phyloP scores from a whole-genome alignment of 2,797 vertebrate genomes.

The Bucorvus abyssinicus region DNA sequence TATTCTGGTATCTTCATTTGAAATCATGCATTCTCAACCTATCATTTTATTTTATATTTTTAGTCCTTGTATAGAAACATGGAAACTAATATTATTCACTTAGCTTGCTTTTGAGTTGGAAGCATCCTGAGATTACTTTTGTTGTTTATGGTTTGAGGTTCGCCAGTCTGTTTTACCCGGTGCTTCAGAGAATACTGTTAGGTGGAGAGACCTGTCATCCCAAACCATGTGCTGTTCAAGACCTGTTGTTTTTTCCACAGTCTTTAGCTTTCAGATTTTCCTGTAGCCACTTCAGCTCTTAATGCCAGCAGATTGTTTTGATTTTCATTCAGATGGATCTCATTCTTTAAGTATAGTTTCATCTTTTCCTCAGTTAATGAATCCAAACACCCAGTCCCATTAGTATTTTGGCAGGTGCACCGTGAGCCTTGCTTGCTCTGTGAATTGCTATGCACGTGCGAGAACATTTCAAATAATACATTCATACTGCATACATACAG shows the following conservation, averaged over 20 bases:
- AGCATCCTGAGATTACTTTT: background rate
- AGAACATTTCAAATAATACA: background rate
- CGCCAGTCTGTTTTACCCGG: background rate
- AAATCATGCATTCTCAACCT: background rate
- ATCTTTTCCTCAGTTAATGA: background rate
- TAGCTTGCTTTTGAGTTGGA: background rate
- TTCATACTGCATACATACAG: background rate
- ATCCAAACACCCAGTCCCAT: fast-evolving
- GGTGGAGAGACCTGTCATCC: background rate
- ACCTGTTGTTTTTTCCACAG: background rate
- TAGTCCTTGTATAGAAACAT: background rate
- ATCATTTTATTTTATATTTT: background rate
- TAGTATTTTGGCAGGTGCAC: background rate
- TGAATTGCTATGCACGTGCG: background rate
- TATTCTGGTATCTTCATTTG: background rate
- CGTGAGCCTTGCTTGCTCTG: background rate
- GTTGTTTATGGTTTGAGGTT: background rate
- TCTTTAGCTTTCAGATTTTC: background rate
- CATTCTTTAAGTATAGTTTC: background rate
- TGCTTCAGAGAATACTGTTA: background rate
- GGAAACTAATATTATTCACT: background rate
- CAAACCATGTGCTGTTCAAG: background rate
- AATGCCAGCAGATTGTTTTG: background rate
- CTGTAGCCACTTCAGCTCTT: background rate
- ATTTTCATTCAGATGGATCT: background rate